Evolutionary conservation across 1,140 invertebrate genomes (phyloP), one percentile per base, ranked within the genome.

Genomic region (Drosophila pallidifrons): DNA sequence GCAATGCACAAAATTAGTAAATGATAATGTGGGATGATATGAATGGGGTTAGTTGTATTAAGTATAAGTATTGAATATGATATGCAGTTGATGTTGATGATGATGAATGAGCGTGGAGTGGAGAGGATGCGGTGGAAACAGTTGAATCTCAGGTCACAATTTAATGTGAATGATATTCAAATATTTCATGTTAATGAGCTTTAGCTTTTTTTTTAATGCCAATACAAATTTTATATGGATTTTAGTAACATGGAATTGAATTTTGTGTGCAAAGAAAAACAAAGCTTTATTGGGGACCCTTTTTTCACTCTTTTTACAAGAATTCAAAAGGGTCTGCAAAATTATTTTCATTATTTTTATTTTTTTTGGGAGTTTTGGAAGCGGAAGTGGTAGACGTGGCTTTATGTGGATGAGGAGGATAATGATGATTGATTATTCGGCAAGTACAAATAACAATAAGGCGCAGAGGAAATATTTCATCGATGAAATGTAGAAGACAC

Each of bases 101-200:
- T 73, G 57, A 45, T 63, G 45, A 74, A 68, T 74, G 71, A 74
- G 71, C 71, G 71, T 74, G 71, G 71, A 69, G 71, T 74, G 71
- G 71, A 74, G 71, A 74, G 71, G 71, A 74, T 74, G 71, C 71
- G 38, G 25, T 74, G 13, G 71, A 74, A 74, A 74, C 32, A 74
- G 71, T 74, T 74, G 15, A 74, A 74, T 49, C 45, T 74, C 57
- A 46, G 15, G 10, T 25, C 28, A 52, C 47, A 25, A 43, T 47
- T 47, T 35, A 3, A 46, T 25, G 25, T 16, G 16, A n/a, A 16
- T 32, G 72, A 75, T 58, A 75, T 75, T 71, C 13, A 75, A 75
- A 58, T 76, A 76, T 59, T 71, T 75, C 67, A n/a, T 75, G 58
- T 75, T 75, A 70, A 75, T 64, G 58, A 64, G 51, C 72, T 55